Percentiles rank a stretch among this genome's conserved stretches.
Conservation (phyloP, 2,113 vertebrate species). For the Psittacara wagleri region DNA sequence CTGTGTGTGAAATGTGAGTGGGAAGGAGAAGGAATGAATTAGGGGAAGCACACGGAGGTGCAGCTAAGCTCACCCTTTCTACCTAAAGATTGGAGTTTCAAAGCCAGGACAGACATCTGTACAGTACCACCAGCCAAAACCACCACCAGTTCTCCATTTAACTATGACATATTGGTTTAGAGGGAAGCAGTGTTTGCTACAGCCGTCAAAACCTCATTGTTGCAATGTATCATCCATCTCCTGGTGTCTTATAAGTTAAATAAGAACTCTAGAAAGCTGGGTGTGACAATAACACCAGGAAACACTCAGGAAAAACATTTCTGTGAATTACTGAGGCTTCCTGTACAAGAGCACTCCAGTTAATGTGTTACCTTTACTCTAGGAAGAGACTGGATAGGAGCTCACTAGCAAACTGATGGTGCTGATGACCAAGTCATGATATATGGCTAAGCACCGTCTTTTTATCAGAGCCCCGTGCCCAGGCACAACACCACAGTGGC, state of each 20-base stretch:
- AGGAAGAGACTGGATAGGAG: not conserved
- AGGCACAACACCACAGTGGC: not conserved
- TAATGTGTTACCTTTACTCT: too few species aligned
- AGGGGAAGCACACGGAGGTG: not conserved
- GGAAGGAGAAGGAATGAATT: fast-evolving
- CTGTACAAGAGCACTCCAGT: not conserved
- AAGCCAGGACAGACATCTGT: not conserved
- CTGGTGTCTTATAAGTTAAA: not conserved
- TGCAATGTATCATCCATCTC: not conserved
- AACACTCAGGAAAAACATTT: not conserved
- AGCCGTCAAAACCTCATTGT: not conserved
- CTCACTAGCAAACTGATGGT: not conserved
- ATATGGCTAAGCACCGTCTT: not conserved
- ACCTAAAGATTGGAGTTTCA: not conserved
- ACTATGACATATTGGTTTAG: not conserved
- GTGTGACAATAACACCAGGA: not conserved
- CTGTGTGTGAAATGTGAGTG: not conserved
- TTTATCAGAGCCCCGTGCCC: not conserved
- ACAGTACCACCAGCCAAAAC: not conserved
- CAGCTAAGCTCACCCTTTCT: not conserved
- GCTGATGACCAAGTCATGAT: not conserved
- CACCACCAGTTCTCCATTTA: not conserved
- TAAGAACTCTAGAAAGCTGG: not conserved
- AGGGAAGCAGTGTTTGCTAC: not conserved
- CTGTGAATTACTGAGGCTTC: not conserved